Evolutionary conservation across 2,113 vertebrate species (phyloP).

Genomic region (Urocynchramus pylzowi): DNA sequence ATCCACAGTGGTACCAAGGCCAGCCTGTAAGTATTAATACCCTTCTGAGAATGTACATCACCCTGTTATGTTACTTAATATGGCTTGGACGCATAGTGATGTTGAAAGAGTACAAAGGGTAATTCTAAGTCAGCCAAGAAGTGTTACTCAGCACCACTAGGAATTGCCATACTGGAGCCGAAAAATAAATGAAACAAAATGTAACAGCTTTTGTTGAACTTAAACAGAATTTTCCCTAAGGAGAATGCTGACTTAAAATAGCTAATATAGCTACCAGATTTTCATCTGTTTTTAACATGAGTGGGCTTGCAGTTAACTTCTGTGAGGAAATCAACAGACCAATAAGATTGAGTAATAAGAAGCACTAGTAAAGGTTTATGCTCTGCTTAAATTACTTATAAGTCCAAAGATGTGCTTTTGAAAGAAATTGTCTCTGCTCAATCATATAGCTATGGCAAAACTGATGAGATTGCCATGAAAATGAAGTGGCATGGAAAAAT

Average conservation of each 20-base stretch:
- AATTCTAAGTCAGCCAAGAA: not conserved
- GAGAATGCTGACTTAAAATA: not conserved
- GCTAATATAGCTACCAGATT: not conserved
- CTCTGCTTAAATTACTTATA: not conserved
- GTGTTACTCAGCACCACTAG: not conserved
- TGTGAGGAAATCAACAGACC: not conserved
- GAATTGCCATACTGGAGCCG: not conserved
- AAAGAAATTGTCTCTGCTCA: not conserved
- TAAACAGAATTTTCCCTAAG: not conserved
- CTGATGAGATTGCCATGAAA: not conserved
- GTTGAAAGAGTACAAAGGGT: conserved; percentile 19
- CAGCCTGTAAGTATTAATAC: conserved; percentile 85
- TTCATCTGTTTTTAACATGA: not conserved
- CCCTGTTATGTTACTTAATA: not conserved
- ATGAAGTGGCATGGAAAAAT: not conserved
- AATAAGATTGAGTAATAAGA: not conserved
- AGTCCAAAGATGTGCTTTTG: not conserved
- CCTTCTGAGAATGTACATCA: not conserved
- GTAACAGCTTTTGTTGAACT: not conserved
- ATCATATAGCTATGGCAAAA: not conserved
- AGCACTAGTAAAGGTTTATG: not conserved
- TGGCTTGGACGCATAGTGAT: not conserved
- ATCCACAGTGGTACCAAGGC: conserved; percentile 89
- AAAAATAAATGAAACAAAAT: not conserved
- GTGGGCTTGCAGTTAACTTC: not conserved